phyloP scores from a whole-genome alignment of 2,797 vertebrate species.

The Artibeus lituratus region DNA sequence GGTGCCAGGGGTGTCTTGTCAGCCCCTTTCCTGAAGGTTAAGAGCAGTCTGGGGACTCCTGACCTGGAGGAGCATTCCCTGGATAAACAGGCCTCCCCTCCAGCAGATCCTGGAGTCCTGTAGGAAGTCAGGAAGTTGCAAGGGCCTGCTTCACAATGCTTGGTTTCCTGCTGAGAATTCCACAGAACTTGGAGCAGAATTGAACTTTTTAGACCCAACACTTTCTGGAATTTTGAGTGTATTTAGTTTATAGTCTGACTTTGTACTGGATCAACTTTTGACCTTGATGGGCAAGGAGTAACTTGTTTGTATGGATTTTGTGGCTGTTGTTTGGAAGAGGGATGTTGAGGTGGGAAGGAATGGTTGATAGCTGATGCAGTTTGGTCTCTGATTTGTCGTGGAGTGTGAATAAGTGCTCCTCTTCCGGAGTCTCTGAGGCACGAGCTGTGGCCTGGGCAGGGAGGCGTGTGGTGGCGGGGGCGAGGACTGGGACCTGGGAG shows the following conservation, averaged over 20 bases:
- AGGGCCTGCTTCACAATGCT: conserved; percentile 73
- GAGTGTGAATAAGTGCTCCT: neutral
- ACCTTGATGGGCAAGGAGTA: neutral
- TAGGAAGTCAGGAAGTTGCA: conserved; percentile 75
- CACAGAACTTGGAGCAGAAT: conserved; percentile 37
- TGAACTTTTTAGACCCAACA: neutral
- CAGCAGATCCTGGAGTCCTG: conserved; percentile 15
- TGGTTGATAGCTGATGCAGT: neutral
- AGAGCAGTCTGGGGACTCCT: neutral
- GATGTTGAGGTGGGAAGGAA: neutral
- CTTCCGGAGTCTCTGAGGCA: neutral
- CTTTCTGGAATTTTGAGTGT: neutral
- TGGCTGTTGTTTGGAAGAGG: neutral
- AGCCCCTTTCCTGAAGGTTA: conserved; percentile 56
- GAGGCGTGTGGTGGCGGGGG: neutral
- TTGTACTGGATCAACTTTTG: conserved; percentile 45
- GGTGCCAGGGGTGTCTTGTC: conserved; percentile 12
- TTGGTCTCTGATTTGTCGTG: neutral
- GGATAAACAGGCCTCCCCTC: neutral
- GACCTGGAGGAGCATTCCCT: neutral
- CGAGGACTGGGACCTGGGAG: neutral
- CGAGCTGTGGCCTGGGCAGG: neutral
- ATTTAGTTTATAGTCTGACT: conserved; percentile 10
- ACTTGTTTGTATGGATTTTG: conserved; percentile 24
- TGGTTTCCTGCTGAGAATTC: conserved; percentile 73